phyloP scores from a whole-genome alignment of 2,888 invertebrate genomes.

The Apamea anceps region DNA sequence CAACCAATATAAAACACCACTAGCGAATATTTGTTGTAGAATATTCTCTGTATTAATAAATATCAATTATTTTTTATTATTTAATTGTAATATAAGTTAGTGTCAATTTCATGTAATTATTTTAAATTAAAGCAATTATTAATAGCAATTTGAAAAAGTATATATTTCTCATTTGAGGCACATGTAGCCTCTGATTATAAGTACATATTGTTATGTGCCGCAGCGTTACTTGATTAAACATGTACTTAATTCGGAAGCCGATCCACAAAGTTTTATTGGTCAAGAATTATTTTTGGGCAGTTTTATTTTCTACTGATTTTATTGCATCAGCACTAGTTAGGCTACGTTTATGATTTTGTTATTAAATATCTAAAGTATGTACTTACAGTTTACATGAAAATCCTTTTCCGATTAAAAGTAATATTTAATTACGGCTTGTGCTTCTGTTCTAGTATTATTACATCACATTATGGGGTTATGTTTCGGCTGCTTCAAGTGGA shows the following conservation, averaged over 20 bases:
- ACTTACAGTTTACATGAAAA: slow-evolving; percentile 40
- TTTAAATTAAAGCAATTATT: slow-evolving; percentile 66
- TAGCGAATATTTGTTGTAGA: slow-evolving; percentile 87
- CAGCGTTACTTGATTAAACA: slow-evolving; percentile 61
- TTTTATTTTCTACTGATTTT: slow-evolving; percentile 35
- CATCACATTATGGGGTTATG: slow-evolving; percentile 43
- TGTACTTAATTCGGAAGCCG: slow-evolving; percentile 65
- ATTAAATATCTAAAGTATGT: slow-evolving; percentile 25
- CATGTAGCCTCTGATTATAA: slow-evolving; percentile 47
- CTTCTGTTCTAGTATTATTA: slow-evolving; percentile 62
- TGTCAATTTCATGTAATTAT: slow-evolving; percentile 82
- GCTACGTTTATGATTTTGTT: neutral
- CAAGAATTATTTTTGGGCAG: slow-evolving; percentile 16
- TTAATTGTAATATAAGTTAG: slow-evolving; percentile 70
- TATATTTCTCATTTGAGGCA: slow-evolving; percentile 44
- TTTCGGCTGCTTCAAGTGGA: slow-evolving; percentile 53
- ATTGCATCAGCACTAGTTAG: slow-evolving; percentile 18
- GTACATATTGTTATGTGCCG: slow-evolving; percentile 47
- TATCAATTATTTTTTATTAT: slow-evolving; percentile 74
- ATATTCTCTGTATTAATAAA: slow-evolving; percentile 79
- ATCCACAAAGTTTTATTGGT: slow-evolving; percentile 23
- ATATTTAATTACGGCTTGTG: slow-evolving; percentile 34
- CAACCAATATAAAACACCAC: slow-evolving; percentile 79
- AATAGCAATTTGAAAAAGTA: slow-evolving; percentile 43
- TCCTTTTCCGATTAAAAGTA: slow-evolving; percentile 29